Conservation (phyloP, 2,113 vertebrate genomes). For the Mus spicilegus region DNA sequence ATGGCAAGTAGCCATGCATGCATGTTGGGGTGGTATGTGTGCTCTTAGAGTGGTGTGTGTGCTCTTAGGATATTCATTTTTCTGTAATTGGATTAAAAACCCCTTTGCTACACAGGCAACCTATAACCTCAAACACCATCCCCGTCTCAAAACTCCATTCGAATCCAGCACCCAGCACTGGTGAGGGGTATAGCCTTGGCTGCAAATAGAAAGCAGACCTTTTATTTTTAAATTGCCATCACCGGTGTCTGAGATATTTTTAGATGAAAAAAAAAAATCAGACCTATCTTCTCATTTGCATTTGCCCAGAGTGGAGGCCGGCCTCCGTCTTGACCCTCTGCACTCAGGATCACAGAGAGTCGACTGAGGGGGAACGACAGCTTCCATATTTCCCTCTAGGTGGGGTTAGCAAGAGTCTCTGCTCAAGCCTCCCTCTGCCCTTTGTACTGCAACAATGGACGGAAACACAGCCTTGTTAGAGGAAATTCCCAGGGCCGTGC, state of each 20-base stretch:
- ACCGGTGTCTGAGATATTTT: background rate
- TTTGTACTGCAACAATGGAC: slow-evolving; percentile 87
- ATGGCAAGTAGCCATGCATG: background rate
- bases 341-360: accelerated
- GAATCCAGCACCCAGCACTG: background rate
- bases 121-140: background rate
- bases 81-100: background rate
- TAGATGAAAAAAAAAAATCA: background rate
- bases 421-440: slow-evolving; percentile 71
- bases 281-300: slow-evolving; percentile 56
- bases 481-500: slow-evolving; percentile 88
- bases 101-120: background rate
- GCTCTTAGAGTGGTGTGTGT: background rate
- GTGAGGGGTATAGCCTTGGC: background rate
- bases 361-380: background rate
- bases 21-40: background rate
- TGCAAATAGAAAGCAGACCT: background rate
- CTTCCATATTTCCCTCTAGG: slow-evolving; percentile 64
- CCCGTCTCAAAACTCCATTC: background rate
- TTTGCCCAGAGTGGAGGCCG: background rate
- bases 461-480: slow-evolving; percentile 87
- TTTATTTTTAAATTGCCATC: slow-evolving; percentile 38
- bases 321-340: slow-evolving; percentile 43
- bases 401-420: slow-evolving; percentile 66
- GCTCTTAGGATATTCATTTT: background rate